Conservation (phyloP, 2,113 vertebrate genomes). For the Dermatemys mawii region DNA sequence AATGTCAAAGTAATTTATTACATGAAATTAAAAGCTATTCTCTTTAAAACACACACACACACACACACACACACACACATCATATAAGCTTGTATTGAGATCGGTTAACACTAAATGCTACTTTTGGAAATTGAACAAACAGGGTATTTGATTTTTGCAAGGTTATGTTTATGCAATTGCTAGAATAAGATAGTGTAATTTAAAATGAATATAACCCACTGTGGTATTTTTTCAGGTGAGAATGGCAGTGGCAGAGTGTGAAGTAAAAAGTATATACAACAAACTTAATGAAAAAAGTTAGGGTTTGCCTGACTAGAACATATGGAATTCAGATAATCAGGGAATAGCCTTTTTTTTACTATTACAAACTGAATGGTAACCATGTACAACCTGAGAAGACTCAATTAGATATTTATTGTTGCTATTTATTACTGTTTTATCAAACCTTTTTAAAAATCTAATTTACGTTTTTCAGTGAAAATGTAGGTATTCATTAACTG, state of each 20-base stretch:
- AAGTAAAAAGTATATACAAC: background rate
- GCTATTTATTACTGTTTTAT: background rate
- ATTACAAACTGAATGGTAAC: background rate
- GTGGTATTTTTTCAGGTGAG: conserved; percentile 19
- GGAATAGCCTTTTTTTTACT: background rate
- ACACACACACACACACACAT: background rate
- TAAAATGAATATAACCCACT: conserved; percentile 19
- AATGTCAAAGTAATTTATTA: conserved; percentile 7
- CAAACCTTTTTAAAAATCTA: background rate
- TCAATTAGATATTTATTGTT: background rate
- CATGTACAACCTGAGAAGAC: background rate
- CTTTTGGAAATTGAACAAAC: conserved; percentile 42
- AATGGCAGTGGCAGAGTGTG: background rate
- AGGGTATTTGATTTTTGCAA: conserved; percentile 15
- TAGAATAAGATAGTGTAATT: conserved; percentile 37
- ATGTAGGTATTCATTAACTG: background rate
- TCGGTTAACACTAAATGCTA: conserved; percentile 19
- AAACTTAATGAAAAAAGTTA: background rate
- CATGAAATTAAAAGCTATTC: background rate
- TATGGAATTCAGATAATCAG: background rate
- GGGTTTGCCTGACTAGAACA: conserved; percentile 4
- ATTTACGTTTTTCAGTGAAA: background rate
- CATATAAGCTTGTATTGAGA: conserved; percentile 57
- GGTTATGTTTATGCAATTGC: conserved; percentile 33
- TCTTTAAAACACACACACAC: conserved; percentile 32